These are phyloP conservation scores for Neosilurus hyrtlii DNA, from an alignment of 2,797 vertebrate genomes.

Conservation along the genomic window DNA sequence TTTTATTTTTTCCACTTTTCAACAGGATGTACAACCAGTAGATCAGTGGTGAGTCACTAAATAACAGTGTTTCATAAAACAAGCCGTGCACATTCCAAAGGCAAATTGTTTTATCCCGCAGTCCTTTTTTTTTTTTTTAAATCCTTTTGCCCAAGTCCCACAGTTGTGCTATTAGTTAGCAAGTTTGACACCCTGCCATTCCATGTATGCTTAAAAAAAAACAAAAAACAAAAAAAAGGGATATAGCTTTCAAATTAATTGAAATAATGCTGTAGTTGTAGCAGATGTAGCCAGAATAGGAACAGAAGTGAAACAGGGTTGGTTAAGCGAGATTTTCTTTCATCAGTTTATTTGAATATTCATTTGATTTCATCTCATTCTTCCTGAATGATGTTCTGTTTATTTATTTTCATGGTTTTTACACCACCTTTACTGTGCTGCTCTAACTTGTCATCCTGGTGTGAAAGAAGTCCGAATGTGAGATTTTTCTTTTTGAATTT, in stretches of 20 bases:
- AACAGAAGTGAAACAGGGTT: conserved; percentile 18
- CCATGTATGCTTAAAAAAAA: background rate
- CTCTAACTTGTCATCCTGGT: conserved; percentile 68
- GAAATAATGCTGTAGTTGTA: background rate
- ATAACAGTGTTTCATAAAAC: conserved; percentile 31
- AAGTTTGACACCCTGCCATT: background rate
- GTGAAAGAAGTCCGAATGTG: conserved; percentile 55
- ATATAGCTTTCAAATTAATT: background rate
- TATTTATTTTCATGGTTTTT: conserved; percentile 79
- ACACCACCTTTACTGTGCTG: conserved; percentile 70
- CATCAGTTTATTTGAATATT: background rate
- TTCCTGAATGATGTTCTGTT: conserved; percentile 57
- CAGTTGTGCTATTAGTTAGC: conserved; percentile 16
- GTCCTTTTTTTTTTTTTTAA: background rate
- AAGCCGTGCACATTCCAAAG: conserved; percentile 29
- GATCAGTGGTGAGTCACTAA: conserved; percentile 23
- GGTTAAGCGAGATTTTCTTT: background rate
- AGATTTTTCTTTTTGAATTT: conserved; percentile 34
- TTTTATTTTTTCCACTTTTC: conserved; percentile 22
- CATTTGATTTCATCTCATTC: conserved; percentile 19
- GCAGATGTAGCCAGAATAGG: conserved; percentile 10
- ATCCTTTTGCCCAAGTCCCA: background rate
- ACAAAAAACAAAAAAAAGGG: background rate
- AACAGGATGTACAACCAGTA: conserved; percentile 11
- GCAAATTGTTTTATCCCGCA: conserved; percentile 18